Conservation (phyloP, 1,140 invertebrate genomes). For the Danaus plexippus region DNA sequence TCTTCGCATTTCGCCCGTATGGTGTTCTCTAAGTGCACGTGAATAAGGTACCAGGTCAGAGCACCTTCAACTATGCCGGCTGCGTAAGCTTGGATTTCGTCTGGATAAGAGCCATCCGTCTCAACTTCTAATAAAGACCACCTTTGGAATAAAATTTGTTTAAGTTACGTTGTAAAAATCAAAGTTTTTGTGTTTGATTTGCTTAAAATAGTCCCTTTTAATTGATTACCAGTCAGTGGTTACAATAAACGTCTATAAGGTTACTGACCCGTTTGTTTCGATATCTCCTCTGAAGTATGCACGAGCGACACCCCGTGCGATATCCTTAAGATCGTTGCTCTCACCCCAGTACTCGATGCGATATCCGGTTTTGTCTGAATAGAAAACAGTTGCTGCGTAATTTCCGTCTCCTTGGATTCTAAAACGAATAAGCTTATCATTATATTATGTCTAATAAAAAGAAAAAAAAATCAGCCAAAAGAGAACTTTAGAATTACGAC, state of each 20-base stretch:
- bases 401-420: conserved; percentile 81
- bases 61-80: conserved; percentile 92
- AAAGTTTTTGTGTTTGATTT: neutral
- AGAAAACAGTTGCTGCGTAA: conserved; percentile 80
- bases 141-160: conserved; percentile 49
- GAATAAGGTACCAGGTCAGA: conserved; percentile 85
- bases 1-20: conserved; percentile 79
- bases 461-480: no score
- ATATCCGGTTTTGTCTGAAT: conserved; percentile 77
- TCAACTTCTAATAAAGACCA: conserved; percentile 87
- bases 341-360: conserved; percentile 83
- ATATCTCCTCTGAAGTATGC: conserved; percentile 81
- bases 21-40: conserved; percentile 85
- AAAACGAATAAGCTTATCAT: conserved; percentile 22
- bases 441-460: neutral
- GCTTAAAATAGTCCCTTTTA: neutral
- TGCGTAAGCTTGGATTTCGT: conserved; percentile 86
- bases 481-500: no score
- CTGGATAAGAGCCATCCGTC: conserved; percentile 79
- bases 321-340: conserved; percentile 76
- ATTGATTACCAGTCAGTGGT: neutral
- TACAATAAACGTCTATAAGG: neutral
- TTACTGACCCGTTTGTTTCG: conserved; percentile 75
- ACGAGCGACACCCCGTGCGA: conserved; percentile 77
- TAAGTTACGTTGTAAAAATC: no score